Evolutionary conservation across 2,888 invertebrate genomes (phyloP).

Genomic region (Ophonus ardosiacus): DNA sequence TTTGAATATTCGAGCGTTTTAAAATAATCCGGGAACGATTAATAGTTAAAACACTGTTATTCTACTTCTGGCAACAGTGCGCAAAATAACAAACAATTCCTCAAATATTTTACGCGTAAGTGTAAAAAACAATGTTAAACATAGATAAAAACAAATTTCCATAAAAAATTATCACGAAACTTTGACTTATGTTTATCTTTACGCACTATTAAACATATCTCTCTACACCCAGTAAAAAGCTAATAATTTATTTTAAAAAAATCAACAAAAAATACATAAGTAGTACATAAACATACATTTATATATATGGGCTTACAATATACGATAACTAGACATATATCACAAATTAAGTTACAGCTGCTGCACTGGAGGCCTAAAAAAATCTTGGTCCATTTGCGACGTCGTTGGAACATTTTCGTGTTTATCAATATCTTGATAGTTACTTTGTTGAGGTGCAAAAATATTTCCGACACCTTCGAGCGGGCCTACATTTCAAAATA

Average conservation of each 20-base stretch:
- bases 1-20: no score
- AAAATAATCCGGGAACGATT: no score
- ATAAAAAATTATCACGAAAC: slow-evolving; percentile 18
- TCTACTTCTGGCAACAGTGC: no score
- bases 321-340: slow-evolving; percentile 15
- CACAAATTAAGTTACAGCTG: slow-evolving; percentile 23
- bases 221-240: slow-evolving; percentile 1
- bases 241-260: slow-evolving; percentile 43
- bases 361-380: slow-evolving; percentile 50
- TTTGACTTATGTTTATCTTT: slow-evolving; percentile 11
- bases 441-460: slow-evolving; percentile 66
- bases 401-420: slow-evolving; percentile 35
- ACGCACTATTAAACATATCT: background rate
- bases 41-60: no score
- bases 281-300: slow-evolving; percentile 21
- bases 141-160: background rate
- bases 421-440: slow-evolving; percentile 71
- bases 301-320: slow-evolving; percentile 42
- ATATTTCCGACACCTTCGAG: slow-evolving; percentile 63
- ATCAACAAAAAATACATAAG: slow-evolving; percentile 8
- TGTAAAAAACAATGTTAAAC: background rate
- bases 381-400: slow-evolving; percentile 39
- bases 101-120: background rate
- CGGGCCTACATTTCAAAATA: slow-evolving; percentile 7
- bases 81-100: background rate